These are phyloP conservation scores for Stegodyphus dumicola DNA, from an alignment of 1,140 invertebrate species.

Conservation along the genomic window DNA sequence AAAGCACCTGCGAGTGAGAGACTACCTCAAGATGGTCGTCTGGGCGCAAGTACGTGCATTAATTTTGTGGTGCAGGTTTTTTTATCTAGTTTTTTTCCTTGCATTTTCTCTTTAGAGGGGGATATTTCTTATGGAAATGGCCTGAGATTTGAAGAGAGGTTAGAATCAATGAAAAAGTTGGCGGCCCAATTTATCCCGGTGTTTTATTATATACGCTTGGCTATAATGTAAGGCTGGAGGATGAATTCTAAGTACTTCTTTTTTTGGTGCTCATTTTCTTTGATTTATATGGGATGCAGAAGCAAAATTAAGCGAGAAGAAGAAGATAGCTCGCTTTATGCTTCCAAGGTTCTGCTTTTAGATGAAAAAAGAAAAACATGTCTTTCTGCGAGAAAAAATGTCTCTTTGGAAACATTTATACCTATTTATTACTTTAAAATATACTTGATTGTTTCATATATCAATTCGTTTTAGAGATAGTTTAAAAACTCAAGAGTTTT, in stretches of 20 bases:
- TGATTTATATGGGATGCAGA: not conserved
- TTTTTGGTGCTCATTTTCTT: not conserved
- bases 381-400: no score
- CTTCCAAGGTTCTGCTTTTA: no score
- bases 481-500: no score
- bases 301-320: no score
- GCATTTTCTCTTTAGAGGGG: not conserved
- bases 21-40: not conserved
- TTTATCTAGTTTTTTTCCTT: not conserved
- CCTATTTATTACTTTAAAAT: no score
- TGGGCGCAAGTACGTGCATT: conserved; percentile 37
- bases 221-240: conserved; percentile 16
- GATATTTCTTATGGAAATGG: conserved; percentile 48
- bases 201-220: conserved; percentile 44
- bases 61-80: conserved; percentile 27
- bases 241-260: conserved; percentile 26
- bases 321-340: no score
- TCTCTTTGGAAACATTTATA: no score
- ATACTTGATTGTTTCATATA: no score
- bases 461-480: no score
- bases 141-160: conserved; percentile 25
- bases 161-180: conserved; percentile 54
- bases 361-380: no score
- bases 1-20: conserved; percentile 27
- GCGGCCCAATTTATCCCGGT: conserved; percentile 48